phyloP scores from a whole-genome alignment of 2,797 vertebrate genomes.

The Leptatherina wallacei region DNA sequence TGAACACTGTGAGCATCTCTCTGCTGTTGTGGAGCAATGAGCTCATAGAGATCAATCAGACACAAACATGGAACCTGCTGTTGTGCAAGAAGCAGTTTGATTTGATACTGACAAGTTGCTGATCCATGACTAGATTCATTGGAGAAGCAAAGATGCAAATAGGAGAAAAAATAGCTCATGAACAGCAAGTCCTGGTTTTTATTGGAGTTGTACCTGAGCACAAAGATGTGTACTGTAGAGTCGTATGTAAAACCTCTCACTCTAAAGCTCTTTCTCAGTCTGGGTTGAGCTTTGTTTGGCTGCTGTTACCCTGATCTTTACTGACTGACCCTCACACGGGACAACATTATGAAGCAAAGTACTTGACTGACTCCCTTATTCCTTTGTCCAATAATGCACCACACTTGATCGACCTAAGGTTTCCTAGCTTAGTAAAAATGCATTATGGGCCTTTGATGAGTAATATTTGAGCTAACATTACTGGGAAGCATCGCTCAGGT shows the following conservation, averaged over 20 bases:
- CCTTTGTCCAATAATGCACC: conserved; percentile 9
- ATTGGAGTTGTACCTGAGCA: conserved; percentile 20
- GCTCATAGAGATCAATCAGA: conserved; percentile 24
- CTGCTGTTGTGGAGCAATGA: conserved; percentile 26
- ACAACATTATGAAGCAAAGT: conserved; percentile 43
- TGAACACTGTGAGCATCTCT: conserved; percentile 47
- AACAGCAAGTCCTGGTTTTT: conserved; percentile 22
- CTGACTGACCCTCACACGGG: conserved; percentile 35
- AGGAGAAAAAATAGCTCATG: neutral
- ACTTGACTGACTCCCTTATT: conserved; percentile 7
- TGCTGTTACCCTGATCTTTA: conserved; percentile 50
- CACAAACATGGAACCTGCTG: conserved; percentile 6
- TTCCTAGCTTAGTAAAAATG: conserved; percentile 17
- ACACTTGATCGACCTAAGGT: conserved; percentile 2
- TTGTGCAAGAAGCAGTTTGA: conserved; percentile 9
- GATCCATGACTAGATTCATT: conserved; percentile 35
- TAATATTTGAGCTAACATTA: conserved; percentile 32
- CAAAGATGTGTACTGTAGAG: conserved; percentile 17
- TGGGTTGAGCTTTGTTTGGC: conserved; percentile 61
- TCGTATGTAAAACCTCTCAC: conserved; percentile 15
- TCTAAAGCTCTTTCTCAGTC: conserved; percentile 65
- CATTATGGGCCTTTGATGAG: conserved; percentile 28
- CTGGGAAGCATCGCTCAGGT: conserved; percentile 48
- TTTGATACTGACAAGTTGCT: conserved; percentile 16
- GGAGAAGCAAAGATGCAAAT: conserved; percentile 29